Evolutionary conservation across 2,113 vertebrate species (phyloP).

Genomic region (Toxotes jaculatrix): DNA sequence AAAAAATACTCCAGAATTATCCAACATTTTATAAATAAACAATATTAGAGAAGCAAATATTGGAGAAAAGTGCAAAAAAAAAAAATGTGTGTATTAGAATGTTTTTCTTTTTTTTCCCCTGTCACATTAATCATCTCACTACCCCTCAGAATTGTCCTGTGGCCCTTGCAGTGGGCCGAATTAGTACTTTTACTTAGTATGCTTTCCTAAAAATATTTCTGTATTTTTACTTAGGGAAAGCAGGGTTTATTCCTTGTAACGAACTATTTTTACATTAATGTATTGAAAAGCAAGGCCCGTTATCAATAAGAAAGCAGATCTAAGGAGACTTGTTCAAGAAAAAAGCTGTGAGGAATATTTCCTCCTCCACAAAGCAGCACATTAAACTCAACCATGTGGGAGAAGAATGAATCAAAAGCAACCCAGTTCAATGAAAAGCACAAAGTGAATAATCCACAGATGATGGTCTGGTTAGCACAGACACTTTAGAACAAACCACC

Average conservation of each 20-base stretch:
- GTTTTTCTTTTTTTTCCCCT: too few species aligned
- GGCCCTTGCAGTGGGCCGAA: too few species aligned
- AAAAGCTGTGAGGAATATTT: conserved; percentile 40
- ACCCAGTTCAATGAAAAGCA: conserved; percentile 12
- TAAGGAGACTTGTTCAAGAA: conserved; percentile 21
- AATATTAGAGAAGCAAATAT: too few species aligned
- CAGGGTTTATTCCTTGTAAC: not conserved
- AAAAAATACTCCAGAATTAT: too few species aligned
- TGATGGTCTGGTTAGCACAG: conserved; percentile 38
- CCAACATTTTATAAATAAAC: too few species aligned
- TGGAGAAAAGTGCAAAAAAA: too few species aligned
- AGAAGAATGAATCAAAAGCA: conserved; percentile 62
- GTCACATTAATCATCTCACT: too few species aligned
- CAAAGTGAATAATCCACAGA: conserved; percentile 52
- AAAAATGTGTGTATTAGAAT: too few species aligned
- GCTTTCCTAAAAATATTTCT: too few species aligned
- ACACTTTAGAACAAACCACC: conserved; percentile 21
- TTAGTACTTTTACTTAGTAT: too few species aligned
- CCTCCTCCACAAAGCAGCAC: conserved; percentile 45
- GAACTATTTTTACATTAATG: not conserved
- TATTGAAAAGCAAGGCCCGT: conserved; percentile 7
- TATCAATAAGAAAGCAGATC: conserved; percentile 14
- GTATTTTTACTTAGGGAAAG: too few species aligned
- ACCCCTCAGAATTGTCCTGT: too few species aligned
- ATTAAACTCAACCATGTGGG: conserved; percentile 53